Evolutionary conservation across 2,113 vertebrate species (phyloP).

Genomic region (Pelodiscus sinensis): DNA sequence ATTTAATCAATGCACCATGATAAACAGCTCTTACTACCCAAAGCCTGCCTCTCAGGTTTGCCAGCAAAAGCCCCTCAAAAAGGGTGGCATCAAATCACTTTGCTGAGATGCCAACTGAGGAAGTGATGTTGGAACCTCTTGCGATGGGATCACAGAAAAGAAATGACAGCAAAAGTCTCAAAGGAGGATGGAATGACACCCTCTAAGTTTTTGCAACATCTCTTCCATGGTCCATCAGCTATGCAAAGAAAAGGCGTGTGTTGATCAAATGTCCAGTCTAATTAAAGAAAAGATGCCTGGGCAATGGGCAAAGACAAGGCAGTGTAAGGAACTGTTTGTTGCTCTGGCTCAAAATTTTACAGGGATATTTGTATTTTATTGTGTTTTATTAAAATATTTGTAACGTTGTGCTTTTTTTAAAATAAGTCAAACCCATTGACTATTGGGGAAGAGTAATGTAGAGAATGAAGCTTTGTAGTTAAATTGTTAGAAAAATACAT

Average conservation of each 20-base stretch:
- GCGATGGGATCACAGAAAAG: not conserved
- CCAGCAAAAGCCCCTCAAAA: not conserved
- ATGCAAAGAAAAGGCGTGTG: rapidly evolving
- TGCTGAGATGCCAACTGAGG: not conserved
- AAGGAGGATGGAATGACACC: not conserved
- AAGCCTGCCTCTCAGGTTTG: not conserved
- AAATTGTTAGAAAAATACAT: not conserved
- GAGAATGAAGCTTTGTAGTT: not conserved
- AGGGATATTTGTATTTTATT: not conserved
- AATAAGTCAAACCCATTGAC: not conserved
- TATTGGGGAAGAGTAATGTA: not conserved
- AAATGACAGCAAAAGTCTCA: not conserved
- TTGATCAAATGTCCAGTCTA: not conserved
- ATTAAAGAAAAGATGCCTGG: not conserved
- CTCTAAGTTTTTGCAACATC: not conserved
- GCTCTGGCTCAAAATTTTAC: not conserved
- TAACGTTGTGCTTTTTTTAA: not conserved
- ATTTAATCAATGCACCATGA: not conserved
- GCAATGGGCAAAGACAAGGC: not conserved
- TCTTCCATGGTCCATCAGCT: not conserved
- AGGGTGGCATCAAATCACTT: not conserved
- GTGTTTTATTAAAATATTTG: not conserved
- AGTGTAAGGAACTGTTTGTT: not conserved
- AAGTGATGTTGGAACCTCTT: not conserved
- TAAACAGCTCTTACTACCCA: not conserved